Conservation (phyloP, 2,888 invertebrate species). For the Anorthoa munda region DNA sequence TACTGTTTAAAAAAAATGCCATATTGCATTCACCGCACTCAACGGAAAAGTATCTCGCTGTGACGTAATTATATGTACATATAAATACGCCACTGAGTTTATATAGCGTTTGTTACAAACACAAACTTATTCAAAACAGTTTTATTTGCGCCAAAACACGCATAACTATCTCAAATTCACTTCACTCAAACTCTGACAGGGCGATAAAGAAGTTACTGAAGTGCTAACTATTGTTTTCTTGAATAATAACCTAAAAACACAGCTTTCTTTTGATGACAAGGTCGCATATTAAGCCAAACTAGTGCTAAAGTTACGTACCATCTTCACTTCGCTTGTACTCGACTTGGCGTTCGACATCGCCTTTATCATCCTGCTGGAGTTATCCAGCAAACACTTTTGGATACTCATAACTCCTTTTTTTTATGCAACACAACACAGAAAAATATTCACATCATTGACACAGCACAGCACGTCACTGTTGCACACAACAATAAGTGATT, state of each 20-base stretch:
- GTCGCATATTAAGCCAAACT: constrained; percentile 61
- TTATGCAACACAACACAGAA: constrained; percentile 77
- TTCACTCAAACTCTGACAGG: constrained; percentile 30
- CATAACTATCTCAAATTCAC: constrained; percentile 24
- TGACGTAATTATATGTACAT: constrained; percentile 61
- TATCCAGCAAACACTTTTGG: constrained; percentile 90
- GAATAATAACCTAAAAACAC: constrained; percentile 65
- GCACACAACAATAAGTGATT: constrained; percentile 71
- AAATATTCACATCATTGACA: constrained; percentile 85
- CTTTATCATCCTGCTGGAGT: constrained; percentile 90
- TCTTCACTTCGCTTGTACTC: constrained; percentile 84
- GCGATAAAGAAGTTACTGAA: constrained; percentile 49
- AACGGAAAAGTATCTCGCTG: constrained; percentile 47
- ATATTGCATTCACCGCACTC: constrained; percentile 27
- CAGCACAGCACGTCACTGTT: constrained; percentile 79
- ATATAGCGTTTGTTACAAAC: constrained; percentile 23
- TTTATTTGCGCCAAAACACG: constrained; percentile 37
- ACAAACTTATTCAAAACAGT: constrained; percentile 28
- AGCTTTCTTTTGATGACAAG: constrained; percentile 65
- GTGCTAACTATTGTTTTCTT: constrained; percentile 55
- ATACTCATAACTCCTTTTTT: constrained; percentile 87
- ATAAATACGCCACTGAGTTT: constrained; percentile 29
- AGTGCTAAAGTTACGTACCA: constrained; percentile 78
- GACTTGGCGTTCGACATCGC: constrained; percentile 89
- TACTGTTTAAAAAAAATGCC: constrained; percentile 23